Base-by-base conservation (phyloP, 30 jellyfish, hydroid and myxozoan genomes). In the Turritopsis rubra region DNA sequence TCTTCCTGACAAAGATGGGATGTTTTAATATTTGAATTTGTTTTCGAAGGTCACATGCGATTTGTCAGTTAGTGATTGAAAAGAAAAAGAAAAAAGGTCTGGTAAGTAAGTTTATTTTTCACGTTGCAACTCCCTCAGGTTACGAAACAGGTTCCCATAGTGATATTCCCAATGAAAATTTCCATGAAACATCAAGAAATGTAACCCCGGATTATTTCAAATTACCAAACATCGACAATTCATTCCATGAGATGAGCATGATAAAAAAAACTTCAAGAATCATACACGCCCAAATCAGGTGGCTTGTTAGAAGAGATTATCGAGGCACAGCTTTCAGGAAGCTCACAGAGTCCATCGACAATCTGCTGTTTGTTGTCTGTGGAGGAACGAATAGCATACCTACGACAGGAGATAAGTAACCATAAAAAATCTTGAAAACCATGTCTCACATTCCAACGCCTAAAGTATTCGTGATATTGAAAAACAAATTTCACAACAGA, bases 11-110 rank as follows among this genome's bases (percentile, higher is more conserved):
- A 41, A 41, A 3, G 60, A n/a, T n/a, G n/a, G n/a, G n/a, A 41
- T 41, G 60, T 41, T 41, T 3, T 41, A 41, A 41, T 41, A 41
- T 13, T 5, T 41, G 5, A 41, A 41, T 3, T 13, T 41, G 5
- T 41, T 41, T 13, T 41, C 13, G 13, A 29, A 86, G 95, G 52
- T 86, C 95, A 18, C 95, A 86, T 75, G 95, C 89, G 7, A 82
- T 86, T 71, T 86, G 95, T 28, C 95, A 86, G 81, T 28, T 86
- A 21, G 29, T 85, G 68, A 85, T 86, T 22, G 81, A 73, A 16
- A 80, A 81, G 28, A 53, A 20, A 27, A 80, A 80, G 53, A 65
- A 53, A 52, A 30, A n/a, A n/a, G n/a, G 28, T 21, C 30, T 21
- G 52, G 81, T 28, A 31, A 68, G 30, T n/a, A 23, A 19, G 77